Evolutionary conservation across 2,797 vertebrate genomes (phyloP), one percentile per base, ranked within the genome.

Genomic region (Danio albolineatus): DNA sequence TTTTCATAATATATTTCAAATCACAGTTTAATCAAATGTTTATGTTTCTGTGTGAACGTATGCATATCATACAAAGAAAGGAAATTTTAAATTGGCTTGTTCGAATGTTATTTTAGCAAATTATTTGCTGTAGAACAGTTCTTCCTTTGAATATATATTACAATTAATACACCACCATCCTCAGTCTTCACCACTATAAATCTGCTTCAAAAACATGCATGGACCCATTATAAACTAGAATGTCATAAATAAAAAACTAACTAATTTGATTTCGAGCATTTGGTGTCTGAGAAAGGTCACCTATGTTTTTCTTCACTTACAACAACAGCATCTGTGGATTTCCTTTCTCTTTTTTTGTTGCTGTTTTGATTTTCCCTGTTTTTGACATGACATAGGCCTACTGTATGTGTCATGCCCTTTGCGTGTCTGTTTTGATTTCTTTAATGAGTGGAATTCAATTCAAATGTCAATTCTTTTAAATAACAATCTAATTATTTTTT

Each of bases 401-500:
- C n/a, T n/a, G n/a, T n/a, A 77, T 86, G 81, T 81, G n/a, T 84
- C 88, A 79, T 86, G 80, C 73, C 83, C 76, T 79, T 86, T 72
- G 73, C 85, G 78, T 88, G 85, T 88, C 84, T 87, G 73, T 78
- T 87, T 80, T 71, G 71, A 81, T 87, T 88, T 69, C 83, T 84
- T 86, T 85, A 78, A 79, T 87, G 88, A 90, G 85, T 90, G 88
- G 59, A 84, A 82, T 17, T 16, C 53, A 28, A n/a, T 79, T 81
- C 86, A 84, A 90, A 78, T 89, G 84, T 89, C 88, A 83, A 78
- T 87, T 79, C 88, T 88, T 87, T 86, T 81, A 84, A 89, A 88
- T 89, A 89, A 86, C 81, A 79, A 87, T 87, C 81, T 84, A 80
- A 89, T 89, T 88, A 90, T 90, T 90, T 91, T 90, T 90, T n/a